Conservation (phyloP, 30 jellyfish, hydroid and myxozoan genomes). For the Cassiopea andromeda region DNA sequence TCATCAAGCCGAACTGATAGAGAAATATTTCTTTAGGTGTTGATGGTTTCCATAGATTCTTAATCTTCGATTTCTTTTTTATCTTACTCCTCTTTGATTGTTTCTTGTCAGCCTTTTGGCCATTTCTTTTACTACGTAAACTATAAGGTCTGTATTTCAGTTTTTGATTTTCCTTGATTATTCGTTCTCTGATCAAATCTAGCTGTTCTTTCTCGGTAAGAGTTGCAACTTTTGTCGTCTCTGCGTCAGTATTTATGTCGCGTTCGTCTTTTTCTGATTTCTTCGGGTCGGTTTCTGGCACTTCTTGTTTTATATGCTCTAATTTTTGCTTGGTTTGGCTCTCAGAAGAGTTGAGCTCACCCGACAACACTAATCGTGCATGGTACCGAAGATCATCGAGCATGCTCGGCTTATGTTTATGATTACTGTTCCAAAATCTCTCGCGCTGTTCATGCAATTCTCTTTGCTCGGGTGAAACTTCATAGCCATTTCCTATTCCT, state of each 20-base stretch:
- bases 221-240: not conserved
- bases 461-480: not conserved
- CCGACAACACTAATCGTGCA: slow-evolving; percentile 30
- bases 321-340: not conserved
- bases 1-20: slow-evolving; percentile 50
- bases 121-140: slow-evolving; percentile 59
- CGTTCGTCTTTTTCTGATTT: slow-evolving; percentile 1
- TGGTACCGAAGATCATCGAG: slow-evolving; percentile 49
- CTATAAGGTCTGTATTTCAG: slow-evolving; percentile 76
- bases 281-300: not conserved
- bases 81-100: slow-evolving; percentile 1
- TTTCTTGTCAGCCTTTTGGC: slow-evolving; percentile 2
- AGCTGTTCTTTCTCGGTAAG: slow-evolving; percentile 32
- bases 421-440: slow-evolving; percentile 30
- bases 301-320: not conserved
- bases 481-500: not conserved
- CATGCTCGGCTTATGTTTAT: slow-evolving; percentile 56
- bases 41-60: slow-evolving; percentile 49
- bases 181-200: slow-evolving; percentile 25
- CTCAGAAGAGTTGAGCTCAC: slow-evolving; percentile 7
- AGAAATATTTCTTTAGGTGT: slow-evolving; percentile 57
- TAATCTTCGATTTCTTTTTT: slow-evolving; percentile 8
- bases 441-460: slow-evolving; percentile 15
- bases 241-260: not conserved
- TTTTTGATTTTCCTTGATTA: slow-evolving; percentile 37